These are phyloP conservation scores for Drosophila suzukii DNA, from an alignment of 1,140 invertebrate genomes.

Conservation along the genomic window DNA sequence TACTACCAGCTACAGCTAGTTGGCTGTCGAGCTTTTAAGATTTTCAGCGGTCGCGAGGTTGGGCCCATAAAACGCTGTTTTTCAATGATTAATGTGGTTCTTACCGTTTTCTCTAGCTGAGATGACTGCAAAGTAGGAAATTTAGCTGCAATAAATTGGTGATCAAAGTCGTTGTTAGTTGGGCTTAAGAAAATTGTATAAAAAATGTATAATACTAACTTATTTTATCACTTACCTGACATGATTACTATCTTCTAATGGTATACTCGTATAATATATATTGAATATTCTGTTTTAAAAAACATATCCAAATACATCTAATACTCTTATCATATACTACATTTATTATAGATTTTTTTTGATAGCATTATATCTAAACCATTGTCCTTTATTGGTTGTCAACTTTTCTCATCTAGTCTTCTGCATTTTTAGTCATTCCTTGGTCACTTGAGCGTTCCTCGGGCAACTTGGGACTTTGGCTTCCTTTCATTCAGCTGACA, in stretches of 20 bases:
- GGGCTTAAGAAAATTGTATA: neutral
- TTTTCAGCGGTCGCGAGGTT: slow-evolving; percentile 4
- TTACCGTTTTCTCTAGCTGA: neutral
- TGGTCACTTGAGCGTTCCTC: slow-evolving; percentile 9
- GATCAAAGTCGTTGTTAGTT: neutral
- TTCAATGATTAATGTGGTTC: slow-evolving; percentile 10
- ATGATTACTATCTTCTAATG: too few species aligned
- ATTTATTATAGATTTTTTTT: too few species aligned
- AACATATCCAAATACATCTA: too few species aligned
- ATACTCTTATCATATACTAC: too few species aligned
- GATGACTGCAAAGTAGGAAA: neutral
- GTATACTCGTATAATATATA: too few species aligned
- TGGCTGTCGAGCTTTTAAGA: slow-evolving; percentile 10
- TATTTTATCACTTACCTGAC: neutral
- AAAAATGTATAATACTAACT: neutral
- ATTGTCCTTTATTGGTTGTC: neutral
- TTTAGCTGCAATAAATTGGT: neutral
- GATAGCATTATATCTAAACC: neutral
- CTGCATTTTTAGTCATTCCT: neutral
- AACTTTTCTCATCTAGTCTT: neutral
- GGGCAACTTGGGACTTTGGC: neutral
- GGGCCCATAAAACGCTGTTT: slow-evolving; percentile 14
- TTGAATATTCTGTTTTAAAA: too few species aligned
- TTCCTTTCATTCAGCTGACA: slow-evolving; percentile 53
- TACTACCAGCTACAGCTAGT: neutral